Evolutionary conservation across 1,140 invertebrate genomes (phyloP), one percentile per base, ranked within the genome.

Genomic region (Drosophila hydei): DNA sequence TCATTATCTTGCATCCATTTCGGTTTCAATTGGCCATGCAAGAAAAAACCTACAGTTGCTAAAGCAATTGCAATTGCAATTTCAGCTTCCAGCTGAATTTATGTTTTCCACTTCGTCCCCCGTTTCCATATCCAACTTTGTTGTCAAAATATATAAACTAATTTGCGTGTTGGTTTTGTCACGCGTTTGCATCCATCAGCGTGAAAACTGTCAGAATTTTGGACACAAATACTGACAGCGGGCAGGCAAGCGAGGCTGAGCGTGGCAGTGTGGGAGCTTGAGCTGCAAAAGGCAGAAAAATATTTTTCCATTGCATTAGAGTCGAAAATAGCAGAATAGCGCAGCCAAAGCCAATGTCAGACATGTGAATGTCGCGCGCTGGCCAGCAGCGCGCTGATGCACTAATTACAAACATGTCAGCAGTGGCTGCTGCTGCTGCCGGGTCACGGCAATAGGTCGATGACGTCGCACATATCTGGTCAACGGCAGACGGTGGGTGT

Each of bases 371-470:
- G 38, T 40, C 38, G 38, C 52, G 50, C 61, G 16, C 4, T 55
- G 75, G 63, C 36, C 52, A 65, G 8, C 33, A 40, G 16, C 30
- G 23, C 33, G 56, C 38, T 48, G 77, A 69, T 56, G 58, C 59
- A 61, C 80, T 85, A 85, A 85, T 85, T 85, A 87, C 81, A 87
- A 85, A 85, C 74, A 80, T 85, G 81, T 87, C 80, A 79, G 69
- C 30, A 11, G 30, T 33, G 30, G 30, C 30, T 33, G 30, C 30
- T 33, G 30, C 30, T 33, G 30, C 30, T 33, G 30, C 52, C 40
- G 40, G 62, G 23, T 18, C 60, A 56, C 12, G 38, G 52, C 21
- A 14, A 27, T 23, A 40, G 50, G 64, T 25, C 2, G 9, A 11
- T 40, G n/a, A n/a, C n/a, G n/a, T n/a, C n/a, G n/a, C n/a, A n/a